A percentile compares a stretch with the other conserved stretches of the same genome.
Conservation (phyloP, 2,888 invertebrate species). For the Thymelicus sylvestris region DNA sequence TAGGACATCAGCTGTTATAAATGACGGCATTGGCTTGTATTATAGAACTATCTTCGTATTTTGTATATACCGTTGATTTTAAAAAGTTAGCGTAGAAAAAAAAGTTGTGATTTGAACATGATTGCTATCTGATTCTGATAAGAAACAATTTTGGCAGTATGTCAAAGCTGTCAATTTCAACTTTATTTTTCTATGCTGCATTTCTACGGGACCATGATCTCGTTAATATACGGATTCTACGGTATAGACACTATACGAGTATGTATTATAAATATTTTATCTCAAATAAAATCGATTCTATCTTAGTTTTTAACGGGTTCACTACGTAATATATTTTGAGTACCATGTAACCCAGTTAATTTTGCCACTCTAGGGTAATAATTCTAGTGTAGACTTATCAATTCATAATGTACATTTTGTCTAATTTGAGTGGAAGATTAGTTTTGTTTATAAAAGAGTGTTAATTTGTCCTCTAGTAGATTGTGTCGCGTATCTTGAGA, state of each 20-base stretch:
- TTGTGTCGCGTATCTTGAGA: no score
- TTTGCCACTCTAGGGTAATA: conserved; percentile 5
- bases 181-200: no score
- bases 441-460: neutral
- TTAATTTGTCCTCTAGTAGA: no score
- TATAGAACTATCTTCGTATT: conserved; percentile 1
- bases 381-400: neutral
- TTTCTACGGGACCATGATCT: no score
- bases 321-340: conserved; percentile 56
- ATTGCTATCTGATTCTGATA: no score
- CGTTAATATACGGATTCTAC: neutral
- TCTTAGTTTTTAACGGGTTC: conserved; percentile 26
- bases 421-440: neutral
- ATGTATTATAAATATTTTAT: conserved; percentile 23
- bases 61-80: neutral
- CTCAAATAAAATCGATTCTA: conserved; percentile 33
- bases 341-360: conserved; percentile 44
- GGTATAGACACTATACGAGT: conserved; percentile 16
- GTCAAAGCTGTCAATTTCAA: no score
- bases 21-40: conserved; percentile 44
- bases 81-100: neutral
- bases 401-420: conserved; percentile 2
- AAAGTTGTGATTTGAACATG: no score
- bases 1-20: conserved; percentile 49
- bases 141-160: no score